These are phyloP conservation scores for Cydia strobilella DNA, from an alignment of 1,140 invertebrate species.

Conservation along the genomic window DNA sequence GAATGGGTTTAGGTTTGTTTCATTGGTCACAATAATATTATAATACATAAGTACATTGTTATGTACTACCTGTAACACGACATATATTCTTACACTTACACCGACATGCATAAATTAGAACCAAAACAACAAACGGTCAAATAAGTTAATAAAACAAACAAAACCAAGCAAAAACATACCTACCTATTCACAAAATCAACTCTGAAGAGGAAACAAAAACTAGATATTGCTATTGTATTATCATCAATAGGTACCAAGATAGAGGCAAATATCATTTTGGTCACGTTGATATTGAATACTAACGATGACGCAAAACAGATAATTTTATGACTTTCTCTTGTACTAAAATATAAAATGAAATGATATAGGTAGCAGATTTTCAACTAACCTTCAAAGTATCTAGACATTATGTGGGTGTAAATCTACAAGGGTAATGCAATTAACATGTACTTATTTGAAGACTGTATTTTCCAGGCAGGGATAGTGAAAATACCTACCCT, in stretches of 20 bases:
- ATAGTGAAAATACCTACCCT: background rate
- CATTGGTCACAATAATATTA: conserved; percentile 33
- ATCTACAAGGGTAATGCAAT: no score
- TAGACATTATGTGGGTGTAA: no score
- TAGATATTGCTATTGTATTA: conserved; percentile 37
- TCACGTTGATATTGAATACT: conserved; percentile 20
- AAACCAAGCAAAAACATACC: conserved; percentile 60
- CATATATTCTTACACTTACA: conserved; percentile 49
- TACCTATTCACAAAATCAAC: conserved; percentile 36
- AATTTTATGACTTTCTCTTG: conserved; percentile 17
- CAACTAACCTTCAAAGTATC: background rate
- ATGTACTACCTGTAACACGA: conserved; percentile 43
- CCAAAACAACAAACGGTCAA: conserved; percentile 59
- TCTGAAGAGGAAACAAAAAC: conserved; percentile 51
- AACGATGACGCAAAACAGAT: conserved; percentile 29
- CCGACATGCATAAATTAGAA: conserved; percentile 60
- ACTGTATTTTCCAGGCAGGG: background rate
- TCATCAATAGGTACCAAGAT: conserved; percentile 21
- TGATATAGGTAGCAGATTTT: background rate
- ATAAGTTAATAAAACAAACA: conserved; percentile 73
- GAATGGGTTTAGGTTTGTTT: conserved; percentile 26
- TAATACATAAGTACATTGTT: conserved; percentile 35
- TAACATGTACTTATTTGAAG: background rate
- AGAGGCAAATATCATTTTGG: conserved; percentile 1
- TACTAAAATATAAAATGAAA: background rate